Evolutionary conservation across 2,113 vertebrate genomes (phyloP).

Genomic region (Vulpes lagopus): DNA sequence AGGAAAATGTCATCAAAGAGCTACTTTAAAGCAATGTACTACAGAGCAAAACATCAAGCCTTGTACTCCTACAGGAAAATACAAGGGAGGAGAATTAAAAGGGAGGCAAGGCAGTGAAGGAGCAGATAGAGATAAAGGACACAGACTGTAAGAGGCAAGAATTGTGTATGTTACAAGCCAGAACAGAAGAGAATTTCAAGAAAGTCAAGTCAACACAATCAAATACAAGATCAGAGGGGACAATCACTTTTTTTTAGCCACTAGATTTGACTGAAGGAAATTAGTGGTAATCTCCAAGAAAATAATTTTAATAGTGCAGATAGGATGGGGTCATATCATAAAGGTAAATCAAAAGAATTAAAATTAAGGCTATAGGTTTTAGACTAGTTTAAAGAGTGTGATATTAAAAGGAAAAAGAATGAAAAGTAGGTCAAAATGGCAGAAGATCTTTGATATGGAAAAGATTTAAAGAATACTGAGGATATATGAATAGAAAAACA

Average conservation of each 20-base stretch:
- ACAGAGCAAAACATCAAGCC: neutral
- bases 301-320: neutral
- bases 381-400: neutral
- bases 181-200: neutral
- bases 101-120: neutral
- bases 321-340: neutral
- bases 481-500: neutral
- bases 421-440: constrained; percentile 10
- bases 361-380: neutral
- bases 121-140: neutral
- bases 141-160: neutral
- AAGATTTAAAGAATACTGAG: neutral
- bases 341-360: neutral
- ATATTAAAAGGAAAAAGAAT: neutral
- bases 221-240: neutral
- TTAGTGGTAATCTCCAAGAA: neutral
- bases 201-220: neutral
- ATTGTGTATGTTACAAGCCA: neutral
- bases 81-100: neutral
- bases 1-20: neutral
- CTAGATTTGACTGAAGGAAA: neutral
- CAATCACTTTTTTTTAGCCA: neutral
- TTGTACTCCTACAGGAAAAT: too few relatives aligned
- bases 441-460: neutral
- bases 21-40: neutral